Evolutionary conservation across 2,797 vertebrate genomes (phyloP).

Genomic region (Nannoperca australis): DNA sequence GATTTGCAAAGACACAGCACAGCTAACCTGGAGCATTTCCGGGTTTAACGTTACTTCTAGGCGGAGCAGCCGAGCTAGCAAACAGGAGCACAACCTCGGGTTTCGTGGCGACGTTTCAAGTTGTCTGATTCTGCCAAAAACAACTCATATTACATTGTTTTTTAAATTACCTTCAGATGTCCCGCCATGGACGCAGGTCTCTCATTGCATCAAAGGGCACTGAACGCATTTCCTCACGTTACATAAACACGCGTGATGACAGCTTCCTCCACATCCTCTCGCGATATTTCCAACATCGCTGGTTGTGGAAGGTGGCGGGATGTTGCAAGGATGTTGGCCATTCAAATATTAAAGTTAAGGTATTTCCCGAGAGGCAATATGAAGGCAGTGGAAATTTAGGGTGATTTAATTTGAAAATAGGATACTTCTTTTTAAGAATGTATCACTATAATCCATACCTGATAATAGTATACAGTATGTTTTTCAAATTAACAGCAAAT

Average conservation of each 20-base stretch:
- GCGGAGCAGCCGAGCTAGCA: background rate
- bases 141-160: fast-evolving
- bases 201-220: constrained; percentile 48
- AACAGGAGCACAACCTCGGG: background rate
- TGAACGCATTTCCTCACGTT: constrained; percentile 41
- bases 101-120: background rate
- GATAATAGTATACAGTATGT: background rate
- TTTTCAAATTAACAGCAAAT: background rate
- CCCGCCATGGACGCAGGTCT: constrained; percentile 76
- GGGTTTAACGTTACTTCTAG: background rate
- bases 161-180: constrained; percentile 81
- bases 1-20: background rate
- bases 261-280: constrained; percentile 59
- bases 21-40: background rate
- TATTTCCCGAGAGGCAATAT: background rate
- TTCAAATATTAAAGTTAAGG: background rate
- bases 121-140: fast-evolving
- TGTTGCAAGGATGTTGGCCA: background rate
- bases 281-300: constrained; percentile 53
- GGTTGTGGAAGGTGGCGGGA: too few relatives aligned
- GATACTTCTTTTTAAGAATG: too few relatives aligned
- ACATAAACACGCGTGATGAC: constrained; percentile 45
- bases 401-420: background rate
- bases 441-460: background rate
- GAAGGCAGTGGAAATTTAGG: background rate